Percentiles rank a stretch among this genome's conserved stretches.
phyloP scores from a whole-genome alignment of 2,113 vertebrate genomes.

The Bambusicola thoracicus region DNA sequence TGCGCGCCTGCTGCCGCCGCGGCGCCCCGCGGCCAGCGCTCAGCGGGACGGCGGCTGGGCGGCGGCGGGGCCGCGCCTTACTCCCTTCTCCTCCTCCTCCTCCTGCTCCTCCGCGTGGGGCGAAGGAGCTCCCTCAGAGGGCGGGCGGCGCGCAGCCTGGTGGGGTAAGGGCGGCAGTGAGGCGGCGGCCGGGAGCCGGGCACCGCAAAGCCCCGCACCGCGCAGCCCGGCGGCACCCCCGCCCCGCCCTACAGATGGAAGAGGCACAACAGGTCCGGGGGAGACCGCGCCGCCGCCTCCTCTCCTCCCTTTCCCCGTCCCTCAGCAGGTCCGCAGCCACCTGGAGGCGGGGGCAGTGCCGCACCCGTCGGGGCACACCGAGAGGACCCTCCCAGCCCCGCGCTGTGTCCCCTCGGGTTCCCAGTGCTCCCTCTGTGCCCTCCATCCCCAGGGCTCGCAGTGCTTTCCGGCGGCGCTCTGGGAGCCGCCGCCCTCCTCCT shows the following conservation, averaged over 20 bases:
- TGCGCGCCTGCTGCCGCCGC: background rate
- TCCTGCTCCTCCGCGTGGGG: background rate
- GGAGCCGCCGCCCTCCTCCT: background rate
- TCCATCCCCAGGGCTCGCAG: background rate
- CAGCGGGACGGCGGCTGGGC: slow-evolving; percentile 28
- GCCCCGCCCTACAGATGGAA: background rate
- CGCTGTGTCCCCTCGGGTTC: too few relatives aligned
- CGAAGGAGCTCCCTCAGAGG: slow-evolving; percentile 54
- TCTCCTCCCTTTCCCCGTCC: background rate
- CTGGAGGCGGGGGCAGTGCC: background rate
- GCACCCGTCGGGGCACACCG: background rate
- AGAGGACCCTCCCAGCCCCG: background rate
- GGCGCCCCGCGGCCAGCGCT: slow-evolving; percentile 37
- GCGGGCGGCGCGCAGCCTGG: slow-evolving; percentile 61
- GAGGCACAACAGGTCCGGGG: slow-evolving; percentile 21
- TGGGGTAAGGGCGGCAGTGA: slow-evolving; percentile 42
- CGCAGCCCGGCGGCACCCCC: background rate
- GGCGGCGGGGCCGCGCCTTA: slow-evolving; percentile 35
- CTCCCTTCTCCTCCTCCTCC: background rate
- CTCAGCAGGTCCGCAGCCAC: background rate
- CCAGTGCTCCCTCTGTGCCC: background rate
- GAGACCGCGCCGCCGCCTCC: background rate
- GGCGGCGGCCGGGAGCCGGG: background rate
- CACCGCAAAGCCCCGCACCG: background rate
- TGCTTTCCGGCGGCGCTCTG: background rate